Conservation (phyloP, 2,113 vertebrate species). For the Gnathonemus longibarbis region DNA sequence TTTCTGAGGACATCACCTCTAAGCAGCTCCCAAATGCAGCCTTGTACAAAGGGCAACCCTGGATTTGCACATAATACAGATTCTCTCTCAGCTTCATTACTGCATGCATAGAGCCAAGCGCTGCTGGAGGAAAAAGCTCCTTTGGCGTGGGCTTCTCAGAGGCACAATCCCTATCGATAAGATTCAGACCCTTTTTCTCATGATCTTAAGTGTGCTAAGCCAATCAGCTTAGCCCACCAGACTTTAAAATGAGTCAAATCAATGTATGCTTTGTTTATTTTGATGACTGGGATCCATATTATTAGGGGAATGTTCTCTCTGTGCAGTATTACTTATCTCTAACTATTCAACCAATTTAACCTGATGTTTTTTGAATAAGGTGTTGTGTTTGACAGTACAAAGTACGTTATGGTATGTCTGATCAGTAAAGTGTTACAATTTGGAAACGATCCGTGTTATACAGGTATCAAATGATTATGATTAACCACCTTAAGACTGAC, state of each 20-base stretch:
- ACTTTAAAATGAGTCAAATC: conserved; percentile 35
- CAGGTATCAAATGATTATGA: conserved; percentile 54
- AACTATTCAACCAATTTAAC: background rate
- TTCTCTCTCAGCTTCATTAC: conserved; percentile 3
- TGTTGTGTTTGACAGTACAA: conserved; percentile 41
- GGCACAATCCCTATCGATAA: background rate
- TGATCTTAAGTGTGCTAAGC: conserved; percentile 22
- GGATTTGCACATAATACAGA: background rate
- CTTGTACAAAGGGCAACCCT: background rate
- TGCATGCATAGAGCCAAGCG: conserved; percentile 29
- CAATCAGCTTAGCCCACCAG: conserved; percentile 19
- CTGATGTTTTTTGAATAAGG: background rate
- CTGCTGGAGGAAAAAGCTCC: conserved; percentile 19
- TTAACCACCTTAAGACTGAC: conserved; percentile 28
- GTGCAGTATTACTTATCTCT: background rate
- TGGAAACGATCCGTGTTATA: conserved; percentile 34
- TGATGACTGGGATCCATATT: background rate
- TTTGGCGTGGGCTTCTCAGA: conserved; percentile 12
- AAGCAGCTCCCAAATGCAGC: background rate
- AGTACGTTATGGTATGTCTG: conserved; percentile 47
- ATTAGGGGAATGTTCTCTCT: background rate
- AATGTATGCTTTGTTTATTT: background rate
- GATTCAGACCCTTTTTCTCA: background rate
- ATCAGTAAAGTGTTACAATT: conserved; percentile 50
- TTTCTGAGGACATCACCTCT: background rate